Percentiles rank a stretch among this genome's conserved stretches.
These are phyloP conservation scores for Sarcoramphus papa DNA, from an alignment of 2,797 vertebrate species.

Conservation along the genomic window DNA sequence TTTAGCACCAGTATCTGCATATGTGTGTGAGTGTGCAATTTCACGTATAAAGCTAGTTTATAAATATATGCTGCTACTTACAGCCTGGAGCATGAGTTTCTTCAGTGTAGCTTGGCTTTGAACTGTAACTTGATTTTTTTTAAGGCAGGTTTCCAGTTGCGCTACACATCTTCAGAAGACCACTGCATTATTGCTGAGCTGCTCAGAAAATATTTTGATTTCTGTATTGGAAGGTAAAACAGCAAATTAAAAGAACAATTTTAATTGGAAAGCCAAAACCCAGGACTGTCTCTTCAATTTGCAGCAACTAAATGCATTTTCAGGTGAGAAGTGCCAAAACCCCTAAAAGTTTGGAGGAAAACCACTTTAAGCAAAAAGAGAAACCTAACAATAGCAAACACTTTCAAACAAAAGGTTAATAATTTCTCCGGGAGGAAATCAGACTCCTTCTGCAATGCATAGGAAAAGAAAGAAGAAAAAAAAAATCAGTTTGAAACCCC, in stretches of 20 bases:
- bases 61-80: not conserved
- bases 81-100: not conserved
- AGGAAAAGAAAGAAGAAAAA: not conserved
- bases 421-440: not conserved
- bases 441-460: not conserved
- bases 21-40: not conserved
- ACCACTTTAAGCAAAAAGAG: not conserved
- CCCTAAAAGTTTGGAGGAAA: not conserved
- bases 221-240: not conserved
- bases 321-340: not conserved
- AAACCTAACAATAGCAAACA: not conserved
- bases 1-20: not conserved
- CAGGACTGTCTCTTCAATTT: not conserved
- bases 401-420: not conserved
- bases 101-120: not conserved
- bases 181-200: not conserved
- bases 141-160: not conserved
- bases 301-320: not conserved
- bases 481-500: not conserved
- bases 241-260: not conserved
- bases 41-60: not conserved
- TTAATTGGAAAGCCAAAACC: not conserved
- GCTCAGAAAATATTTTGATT: not conserved
- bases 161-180: not conserved
- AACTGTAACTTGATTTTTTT: not conserved